These are phyloP conservation scores for Cryptoprocta ferox DNA, from an alignment of 2,797 vertebrate genomes.

Conservation along the genomic window DNA sequence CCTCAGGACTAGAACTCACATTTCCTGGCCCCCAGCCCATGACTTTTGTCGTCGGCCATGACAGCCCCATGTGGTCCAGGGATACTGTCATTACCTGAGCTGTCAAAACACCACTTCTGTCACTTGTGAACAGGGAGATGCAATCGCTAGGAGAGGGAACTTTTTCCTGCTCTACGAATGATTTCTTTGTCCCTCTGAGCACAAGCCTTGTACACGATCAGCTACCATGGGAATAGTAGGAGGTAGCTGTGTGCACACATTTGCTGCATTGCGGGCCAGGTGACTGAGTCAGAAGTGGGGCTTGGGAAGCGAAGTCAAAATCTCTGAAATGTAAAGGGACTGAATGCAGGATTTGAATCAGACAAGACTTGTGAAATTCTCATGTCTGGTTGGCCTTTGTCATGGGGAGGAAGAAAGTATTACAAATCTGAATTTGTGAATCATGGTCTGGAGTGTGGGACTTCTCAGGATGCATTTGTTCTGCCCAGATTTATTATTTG, in stretches of 20 bases:
- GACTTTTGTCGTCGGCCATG: neutral
- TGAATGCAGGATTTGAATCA: neutral
- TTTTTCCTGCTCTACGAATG: neutral
- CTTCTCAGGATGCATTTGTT: neutral
- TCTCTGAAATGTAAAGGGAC: neutral
- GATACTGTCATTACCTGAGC: neutral
- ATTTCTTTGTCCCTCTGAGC: neutral
- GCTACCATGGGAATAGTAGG: neutral
- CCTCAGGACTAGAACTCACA: neutral
- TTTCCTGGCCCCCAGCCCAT: neutral
- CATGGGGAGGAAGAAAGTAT: neutral
- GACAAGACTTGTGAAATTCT: neutral
- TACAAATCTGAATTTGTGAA: neutral
- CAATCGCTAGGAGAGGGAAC: neutral
- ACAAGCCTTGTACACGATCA: slow-evolving; percentile 7
- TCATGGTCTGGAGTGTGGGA: neutral
- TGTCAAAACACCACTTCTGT: neutral
- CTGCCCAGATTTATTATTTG: neutral
- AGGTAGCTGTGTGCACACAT: accelerated
- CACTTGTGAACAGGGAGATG: neutral
- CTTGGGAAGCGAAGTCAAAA: neutral
- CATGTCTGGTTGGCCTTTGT: neutral
- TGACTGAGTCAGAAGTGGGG: neutral
- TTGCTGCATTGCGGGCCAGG: neutral
- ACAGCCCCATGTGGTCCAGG: accelerated